These are phyloP conservation scores for Erithacus rubecula DNA, from an alignment of 2,797 vertebrate species.

Conservation along the genomic window DNA sequence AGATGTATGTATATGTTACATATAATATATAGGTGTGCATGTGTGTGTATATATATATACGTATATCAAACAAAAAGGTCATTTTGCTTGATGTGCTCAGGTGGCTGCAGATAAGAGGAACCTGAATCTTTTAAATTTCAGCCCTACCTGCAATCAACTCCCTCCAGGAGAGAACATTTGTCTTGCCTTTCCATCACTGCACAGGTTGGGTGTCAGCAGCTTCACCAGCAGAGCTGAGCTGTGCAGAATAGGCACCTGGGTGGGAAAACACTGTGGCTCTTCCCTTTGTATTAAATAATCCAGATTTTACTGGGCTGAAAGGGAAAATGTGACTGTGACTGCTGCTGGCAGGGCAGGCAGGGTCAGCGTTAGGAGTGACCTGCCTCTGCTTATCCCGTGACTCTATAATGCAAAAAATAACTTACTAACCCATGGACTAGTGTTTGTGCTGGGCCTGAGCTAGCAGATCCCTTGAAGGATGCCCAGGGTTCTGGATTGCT, in stretches of 20 bases:
- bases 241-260: neutral
- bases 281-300: neutral
- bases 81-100: neutral
- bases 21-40: neutral
- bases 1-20: neutral
- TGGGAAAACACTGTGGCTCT: neutral
- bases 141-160: neutral
- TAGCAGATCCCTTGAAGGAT: neutral
- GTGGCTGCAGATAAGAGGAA: neutral
- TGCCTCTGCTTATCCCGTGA: neutral
- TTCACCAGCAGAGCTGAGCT: neutral
- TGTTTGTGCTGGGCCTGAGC: neutral
- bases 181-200: neutral
- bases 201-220: neutral
- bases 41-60: fast-evolving
- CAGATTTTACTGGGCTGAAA: neutral
- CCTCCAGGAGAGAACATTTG: neutral
- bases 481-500: neutral
- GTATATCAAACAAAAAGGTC: neutral
- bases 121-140: neutral
- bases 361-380: neutral
- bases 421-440: neutral
- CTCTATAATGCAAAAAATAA: neutral
- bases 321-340: neutral
- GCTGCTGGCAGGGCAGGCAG: neutral